phyloP scores from a whole-genome alignment of 2,113 vertebrate species.

The Plecturocebus donacophilus region DNA sequence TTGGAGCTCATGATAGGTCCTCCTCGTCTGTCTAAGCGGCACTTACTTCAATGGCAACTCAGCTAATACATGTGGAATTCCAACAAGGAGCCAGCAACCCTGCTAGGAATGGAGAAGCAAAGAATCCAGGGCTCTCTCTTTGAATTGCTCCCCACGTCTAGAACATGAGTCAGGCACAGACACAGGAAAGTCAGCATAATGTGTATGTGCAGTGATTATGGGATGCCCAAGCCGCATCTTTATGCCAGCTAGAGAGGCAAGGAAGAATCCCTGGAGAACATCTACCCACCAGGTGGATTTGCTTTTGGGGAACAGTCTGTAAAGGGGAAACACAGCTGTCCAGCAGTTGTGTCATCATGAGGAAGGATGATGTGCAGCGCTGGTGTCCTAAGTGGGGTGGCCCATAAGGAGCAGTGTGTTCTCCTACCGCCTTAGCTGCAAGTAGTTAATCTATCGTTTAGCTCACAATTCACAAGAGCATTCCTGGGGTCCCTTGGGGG shows the following conservation, averaged over 20 bases:
- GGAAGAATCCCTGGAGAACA: not conserved
- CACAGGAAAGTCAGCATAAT: not conserved
- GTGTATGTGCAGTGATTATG: rapidly evolving
- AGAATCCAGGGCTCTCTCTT: not conserved
- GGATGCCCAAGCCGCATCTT: not conserved
- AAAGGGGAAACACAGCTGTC: not conserved
- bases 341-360: rapidly evolving
- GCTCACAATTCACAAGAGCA: not conserved
- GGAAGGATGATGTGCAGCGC: rapidly evolving
- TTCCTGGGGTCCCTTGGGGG: not conserved
- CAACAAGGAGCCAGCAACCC: not conserved
- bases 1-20: not conserved
- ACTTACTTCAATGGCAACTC: not conserved
- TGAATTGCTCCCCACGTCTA: not conserved
- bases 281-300: rapidly evolving
- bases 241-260: not conserved
- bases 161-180: not conserved
- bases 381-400: not conserved
- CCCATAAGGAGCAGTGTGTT: rapidly evolving
- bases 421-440: not conserved
- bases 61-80: not conserved
- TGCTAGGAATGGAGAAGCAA: not conserved
- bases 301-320: not conserved
- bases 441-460: not conserved
- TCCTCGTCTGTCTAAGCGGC: not conserved